These are phyloP conservation scores for Columba janthina DNA, from an alignment of 2,113 vertebrate species.

Conservation along the genomic window DNA sequence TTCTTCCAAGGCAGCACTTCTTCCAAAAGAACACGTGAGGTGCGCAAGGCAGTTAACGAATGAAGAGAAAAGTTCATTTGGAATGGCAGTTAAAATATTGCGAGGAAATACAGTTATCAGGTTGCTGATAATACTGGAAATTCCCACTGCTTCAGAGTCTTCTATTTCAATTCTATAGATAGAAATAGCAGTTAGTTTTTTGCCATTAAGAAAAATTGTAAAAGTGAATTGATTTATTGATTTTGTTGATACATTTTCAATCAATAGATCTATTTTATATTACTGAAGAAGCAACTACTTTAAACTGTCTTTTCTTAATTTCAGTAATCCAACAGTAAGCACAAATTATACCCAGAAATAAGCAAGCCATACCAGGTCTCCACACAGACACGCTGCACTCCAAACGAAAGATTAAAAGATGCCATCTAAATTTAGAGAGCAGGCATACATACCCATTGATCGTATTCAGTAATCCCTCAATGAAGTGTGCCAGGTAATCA, in stretches of 20 bases:
- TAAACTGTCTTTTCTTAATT: neutral
- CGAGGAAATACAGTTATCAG: conserved; percentile 96
- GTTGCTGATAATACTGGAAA: conserved; percentile 97
- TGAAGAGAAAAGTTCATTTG: conserved; percentile 94
- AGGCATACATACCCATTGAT: conserved; percentile 92
- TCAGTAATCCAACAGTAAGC: neutral
- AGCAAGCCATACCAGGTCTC: neutral
- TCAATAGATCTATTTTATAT: neutral
- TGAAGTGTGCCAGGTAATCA: conserved; percentile 96
- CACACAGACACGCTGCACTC: neutral
- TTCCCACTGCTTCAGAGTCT: conserved; percentile 96
- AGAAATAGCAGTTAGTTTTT: conserved; percentile 17
- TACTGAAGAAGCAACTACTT: neutral
- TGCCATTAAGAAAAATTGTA: neutral
- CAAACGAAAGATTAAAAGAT: conserved; percentile 24
- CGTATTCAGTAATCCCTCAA: conserved; percentile 96
- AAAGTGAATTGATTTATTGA: neutral
- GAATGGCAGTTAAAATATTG: conserved; percentile 92
- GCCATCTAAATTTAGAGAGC: conserved; percentile 54
- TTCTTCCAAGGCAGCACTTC: conserved; percentile 97
- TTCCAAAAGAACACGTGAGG: conserved; percentile 97
- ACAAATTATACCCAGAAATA: neutral
- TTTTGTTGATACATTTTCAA: neutral
- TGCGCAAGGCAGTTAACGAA: conserved; percentile 98
- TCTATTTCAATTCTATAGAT: conserved; percentile 94